These are phyloP conservation scores for Andrena praecox DNA, from an alignment of 2,888 invertebrate genomes.

Conservation along the genomic window DNA sequence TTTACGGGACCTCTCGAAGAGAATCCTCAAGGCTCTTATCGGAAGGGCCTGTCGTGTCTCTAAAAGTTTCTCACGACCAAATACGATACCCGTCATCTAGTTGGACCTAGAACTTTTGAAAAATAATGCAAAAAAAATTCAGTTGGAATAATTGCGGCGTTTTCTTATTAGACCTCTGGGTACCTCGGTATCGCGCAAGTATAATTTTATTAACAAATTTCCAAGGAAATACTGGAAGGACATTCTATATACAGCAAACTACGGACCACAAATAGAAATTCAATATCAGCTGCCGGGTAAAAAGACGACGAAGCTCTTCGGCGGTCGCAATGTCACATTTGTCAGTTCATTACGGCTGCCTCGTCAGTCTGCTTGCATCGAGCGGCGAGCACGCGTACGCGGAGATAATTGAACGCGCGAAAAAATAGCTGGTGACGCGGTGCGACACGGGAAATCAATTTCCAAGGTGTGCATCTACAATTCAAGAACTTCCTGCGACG, in stretches of 20 bases:
- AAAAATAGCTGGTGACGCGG: slow-evolving; percentile 28
- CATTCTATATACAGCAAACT: background rate
- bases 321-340: background rate
- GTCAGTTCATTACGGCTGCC: background rate
- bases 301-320: background rate
- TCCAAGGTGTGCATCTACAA: slow-evolving; percentile 36
- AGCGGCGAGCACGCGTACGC: slow-evolving; percentile 13
- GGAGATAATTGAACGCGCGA: slow-evolving; percentile 32
- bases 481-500: slow-evolving; percentile 49
- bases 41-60: no score
- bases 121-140: no score
- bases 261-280: background rate
- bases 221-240: no score
- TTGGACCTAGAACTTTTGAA: no score
- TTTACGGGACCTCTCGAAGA: no score
- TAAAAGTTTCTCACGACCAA: no score
- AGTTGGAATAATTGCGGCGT: no score
- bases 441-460: slow-evolving; percentile 59
- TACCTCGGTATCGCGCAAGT: no score
- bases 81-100: no score
- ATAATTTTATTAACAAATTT: no score
- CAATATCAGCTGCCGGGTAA: background rate
- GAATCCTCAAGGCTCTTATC: no score
- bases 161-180: no score
- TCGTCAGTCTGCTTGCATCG: slow-evolving; percentile 26